Percentiles rank a stretch among this genome's conserved stretches.
These are phyloP conservation scores for Caradrina clavipalpis DNA, from an alignment of 2,888 invertebrate species.

Conservation along the genomic window DNA sequence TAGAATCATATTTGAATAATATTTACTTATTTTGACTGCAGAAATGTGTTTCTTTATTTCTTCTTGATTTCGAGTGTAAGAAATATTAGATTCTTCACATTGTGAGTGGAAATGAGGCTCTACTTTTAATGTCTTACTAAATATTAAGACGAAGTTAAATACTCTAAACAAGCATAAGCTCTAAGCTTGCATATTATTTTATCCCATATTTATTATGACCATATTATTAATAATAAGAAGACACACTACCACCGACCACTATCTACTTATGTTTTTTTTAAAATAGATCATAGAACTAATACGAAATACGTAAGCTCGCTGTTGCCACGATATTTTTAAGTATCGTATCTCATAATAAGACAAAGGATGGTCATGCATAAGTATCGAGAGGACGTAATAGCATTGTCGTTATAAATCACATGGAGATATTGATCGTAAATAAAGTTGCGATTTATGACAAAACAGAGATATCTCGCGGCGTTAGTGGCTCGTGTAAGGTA, in stretches of 20 bases:
- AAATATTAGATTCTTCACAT: not conserved
- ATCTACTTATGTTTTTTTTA: not conserved
- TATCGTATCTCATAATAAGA: constrained; percentile 62
- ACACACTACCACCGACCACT: constrained; percentile 17
- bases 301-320: constrained; percentile 13
- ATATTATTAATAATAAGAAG: constrained; percentile 21
- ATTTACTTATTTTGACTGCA: not conserved
- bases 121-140: not conserved
- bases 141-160: not conserved
- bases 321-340: constrained; percentile 47
- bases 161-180: not conserved
- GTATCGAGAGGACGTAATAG: constrained; percentile 77
- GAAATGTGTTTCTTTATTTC: not conserved
- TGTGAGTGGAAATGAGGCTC: not conserved
- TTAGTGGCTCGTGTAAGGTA: constrained; percentile 65
- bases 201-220: constrained; percentile 23
- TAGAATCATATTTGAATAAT: constrained; percentile 1
- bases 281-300: constrained; percentile 14
- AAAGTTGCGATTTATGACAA: constrained; percentile 85
- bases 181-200: constrained; percentile 34
- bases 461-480: constrained; percentile 78
- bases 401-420: constrained; percentile 84
- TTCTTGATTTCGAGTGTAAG: not conserved
- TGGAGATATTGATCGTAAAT: constrained; percentile 85
- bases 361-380: constrained; percentile 70